Base-by-base conservation (phyloP, 2,113 vertebrate genomes). In the Eretmochelys imbricata region DNA sequence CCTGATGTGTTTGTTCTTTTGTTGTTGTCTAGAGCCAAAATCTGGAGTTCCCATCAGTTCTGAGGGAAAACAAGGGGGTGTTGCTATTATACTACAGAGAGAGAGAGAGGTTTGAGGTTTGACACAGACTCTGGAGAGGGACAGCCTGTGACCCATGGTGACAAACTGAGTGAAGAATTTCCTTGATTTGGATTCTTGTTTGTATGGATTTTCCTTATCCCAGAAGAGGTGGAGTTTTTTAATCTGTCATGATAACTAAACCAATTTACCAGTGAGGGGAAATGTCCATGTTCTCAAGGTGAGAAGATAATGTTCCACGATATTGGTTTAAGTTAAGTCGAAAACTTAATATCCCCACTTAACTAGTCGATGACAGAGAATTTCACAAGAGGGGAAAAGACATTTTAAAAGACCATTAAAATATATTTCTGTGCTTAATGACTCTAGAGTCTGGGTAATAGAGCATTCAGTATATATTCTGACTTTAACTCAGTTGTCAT, bases 71-170 rank as follows among this genome's bases (percentile, higher is more conserved):
- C 86, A 86, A 85, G 72, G 80, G 83, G 95, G 53, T 2, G 5
- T 49, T 95, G 85, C 88, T 96, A 48, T 92, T 93, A 0, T 35
- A 59, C 94, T 3, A 1, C 85, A 86, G 55, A 96, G 55, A 96
- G 92, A 85, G 38, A 46, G 42, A 48, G 42, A 27, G 14, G 42
- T 78, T 76, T 88, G 93, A 89, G 89, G 95, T 27, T 89, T 94
- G 91, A 82, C 88, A 25, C 82, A 87, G 76, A 90, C 93, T 96
- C 80, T 90, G 84, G 72, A 94, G 42, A 92, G 84, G 35, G 91
- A 55, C 89, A 83, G 8, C 1, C 24, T 85, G 80, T 97, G 96
- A 96, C 92, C 97, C 96, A 96, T 95, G 94, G 97, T 95, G 95
- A 95, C 65, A 92, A 96, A 92, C 87, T 95, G 13, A 83, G 92